Base-by-base conservation (phyloP, 2,797 vertebrate species). In the Acrossocheilus fasciatus region DNA sequence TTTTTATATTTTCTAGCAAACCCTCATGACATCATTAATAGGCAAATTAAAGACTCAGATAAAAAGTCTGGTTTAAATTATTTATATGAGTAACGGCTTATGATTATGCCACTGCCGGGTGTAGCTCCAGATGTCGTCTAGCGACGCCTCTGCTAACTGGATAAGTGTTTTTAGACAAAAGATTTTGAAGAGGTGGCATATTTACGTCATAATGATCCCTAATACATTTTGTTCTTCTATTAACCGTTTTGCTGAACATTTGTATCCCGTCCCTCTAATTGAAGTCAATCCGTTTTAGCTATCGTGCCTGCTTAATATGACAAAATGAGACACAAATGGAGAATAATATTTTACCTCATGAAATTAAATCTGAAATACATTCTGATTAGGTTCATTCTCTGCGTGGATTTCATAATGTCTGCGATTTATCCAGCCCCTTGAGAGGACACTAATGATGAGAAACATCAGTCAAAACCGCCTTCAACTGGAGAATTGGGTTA, bases 361-460 rank as follows among this genome's bases (percentile, higher is more conserved):
- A 90, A 89, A 92, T 94, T 93, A 94, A 94, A 94, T 92, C 92
- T 92, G 90, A 94, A 92, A 94, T 95, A 92, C 83, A 92, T 94
- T 95, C 92, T 93, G 92, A 95, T 95, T 95, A 94, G 89, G 90
- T 89, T 92, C 83, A 88, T 90, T 89, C 90, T 92, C 90, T 89
- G 90, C 90, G 88, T 92, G 89, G 88, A 92, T 94, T 93, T 93
- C 92, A 91, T 90, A 94, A 94, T 93, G 90, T 90, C 89, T 91
- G 89, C 90, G 86, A 92, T 95, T 95, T 92, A 92, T 92, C 89
- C 89, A 86, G 90, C 23, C 88, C 86, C 81, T 84, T 89, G 88
- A 92, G 93, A 94, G 91, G 90, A 91, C 88, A 75, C 87, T 91
- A 92, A 93, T 93, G 92, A 94, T 94, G 89, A 91, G 93, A 93